Percentiles rank a stretch among this genome's conserved stretches.
Conservation (phyloP, 2,797 vertebrate species). For the Clarias fuscus region DNA sequence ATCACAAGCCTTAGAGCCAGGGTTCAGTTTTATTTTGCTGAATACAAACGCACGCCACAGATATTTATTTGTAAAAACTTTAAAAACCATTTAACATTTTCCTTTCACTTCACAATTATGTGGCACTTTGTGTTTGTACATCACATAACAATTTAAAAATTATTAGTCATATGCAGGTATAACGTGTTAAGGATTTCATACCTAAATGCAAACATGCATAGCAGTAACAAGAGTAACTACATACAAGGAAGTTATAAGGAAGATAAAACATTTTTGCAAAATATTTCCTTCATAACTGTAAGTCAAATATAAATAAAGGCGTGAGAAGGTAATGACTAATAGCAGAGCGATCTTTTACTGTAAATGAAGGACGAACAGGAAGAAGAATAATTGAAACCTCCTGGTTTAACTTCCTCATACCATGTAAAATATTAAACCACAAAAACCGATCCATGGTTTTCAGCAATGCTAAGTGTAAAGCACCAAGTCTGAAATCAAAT, state of each 20-base stretch:
- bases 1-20: too few species aligned
- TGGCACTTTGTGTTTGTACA: too few species aligned
- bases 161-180: too few species aligned
- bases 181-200: background rate
- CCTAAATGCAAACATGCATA: background rate
- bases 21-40: too few species aligned
- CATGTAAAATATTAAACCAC: background rate
- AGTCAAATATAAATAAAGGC: background rate
- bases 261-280: background rate
- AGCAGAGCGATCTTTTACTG: background rate
- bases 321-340: background rate
- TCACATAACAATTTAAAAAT: too few species aligned
- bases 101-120: too few species aligned
- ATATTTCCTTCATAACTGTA: background rate
- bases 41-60: too few species aligned
- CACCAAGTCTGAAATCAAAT: background rate
- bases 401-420: background rate
- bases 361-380: slow-evolving; percentile 6
- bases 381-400: background rate
- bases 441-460: background rate
- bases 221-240: background rate
- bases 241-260: background rate
- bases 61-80: too few species aligned
- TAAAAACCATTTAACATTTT: too few species aligned
- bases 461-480: background rate